Evolutionary conservation across 1,140 invertebrate genomes (phyloP), one percentile per base, ranked within the genome.

Genomic region (Hypothenemus hampei): DNA sequence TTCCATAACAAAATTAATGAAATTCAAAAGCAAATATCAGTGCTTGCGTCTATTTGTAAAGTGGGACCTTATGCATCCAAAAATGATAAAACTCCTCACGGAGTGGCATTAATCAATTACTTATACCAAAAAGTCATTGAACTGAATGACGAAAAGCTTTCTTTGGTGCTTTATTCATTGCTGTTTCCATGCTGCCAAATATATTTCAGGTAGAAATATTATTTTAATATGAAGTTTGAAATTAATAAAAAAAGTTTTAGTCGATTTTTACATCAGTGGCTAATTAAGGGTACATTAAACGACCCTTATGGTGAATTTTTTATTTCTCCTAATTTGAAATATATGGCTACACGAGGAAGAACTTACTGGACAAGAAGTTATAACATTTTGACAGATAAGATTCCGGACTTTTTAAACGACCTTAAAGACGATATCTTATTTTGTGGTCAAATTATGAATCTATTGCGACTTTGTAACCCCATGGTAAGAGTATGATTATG

Each of bases 221-320:
- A 13, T 43, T n/a, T 43, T 21, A 43, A 5, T 15, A 16, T 13
- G 16, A n/a, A 7, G 7, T 48, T 51, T 23, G 7, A 1, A 8
- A n/a, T 21, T 39, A 22, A 29, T 45, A n/a, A 7, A 46, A 18
- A 44, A 50, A 5, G 15, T 10, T 63, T 50, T 46, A 66, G 63
- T 40, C 64, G 65, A 15, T 72, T 69, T 62, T 51, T 71, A 19
- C 60, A 66, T 54, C 65, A 65, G 24, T 72, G 70, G 70, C 60
- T 72, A 20, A 61, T 70, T 4, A 61, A 71, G 49, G 70, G 70
- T n/a, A 47, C 39, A 6, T 31, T 70, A n/a, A 61, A 67, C 31
- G 70, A 72, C 57, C 64, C 65, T 1, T 66, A 67, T 41, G 65
- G 62, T 16, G 70, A 72, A 54, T 72, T 71, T 55, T 70, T 72